phyloP scores from a whole-genome alignment of 2,888 invertebrate genomes.

The Drosophila diplacantha region DNA sequence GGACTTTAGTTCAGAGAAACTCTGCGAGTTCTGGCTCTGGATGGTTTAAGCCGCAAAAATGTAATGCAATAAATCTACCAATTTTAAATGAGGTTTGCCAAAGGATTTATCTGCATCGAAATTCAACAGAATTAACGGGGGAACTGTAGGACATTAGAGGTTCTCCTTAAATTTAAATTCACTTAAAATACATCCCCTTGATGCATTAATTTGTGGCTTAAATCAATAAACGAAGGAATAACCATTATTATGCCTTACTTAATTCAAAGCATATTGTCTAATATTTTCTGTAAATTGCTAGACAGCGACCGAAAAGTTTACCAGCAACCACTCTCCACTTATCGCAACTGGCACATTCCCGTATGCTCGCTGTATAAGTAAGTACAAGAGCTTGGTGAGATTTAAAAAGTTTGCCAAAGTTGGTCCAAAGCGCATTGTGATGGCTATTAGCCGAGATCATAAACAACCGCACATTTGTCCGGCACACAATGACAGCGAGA shows the following conservation, averaged over 20 bases:
- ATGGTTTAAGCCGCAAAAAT: constrained; percentile 9
- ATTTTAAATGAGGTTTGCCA: neutral
- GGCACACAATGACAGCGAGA: constrained; percentile 17
- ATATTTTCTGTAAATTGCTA: constrained; percentile 4
- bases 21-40: neutral
- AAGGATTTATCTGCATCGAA: neutral
- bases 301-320: constrained; percentile 1
- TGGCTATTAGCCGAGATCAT: constrained; percentile 28
- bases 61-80: neutral
- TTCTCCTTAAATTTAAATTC: too few relatives aligned
- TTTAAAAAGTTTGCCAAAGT: constrained; percentile 24
- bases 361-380: neutral
- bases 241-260: neutral
- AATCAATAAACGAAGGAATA: neutral
- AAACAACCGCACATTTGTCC: constrained; percentile 29
- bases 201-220: neutral
- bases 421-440: constrained; percentile 12
- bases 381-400: constrained; percentile 1
- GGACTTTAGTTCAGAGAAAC: constrained; percentile 1
- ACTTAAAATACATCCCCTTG: neutral
- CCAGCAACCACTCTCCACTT: constrained; percentile 11
- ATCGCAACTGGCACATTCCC: constrained; percentile 8
- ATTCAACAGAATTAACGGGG: neutral
- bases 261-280: neutral
- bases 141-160: too few relatives aligned